Conservation (phyloP, 2,113 vertebrate genomes). For the Typhlomys cinereus region DNA sequence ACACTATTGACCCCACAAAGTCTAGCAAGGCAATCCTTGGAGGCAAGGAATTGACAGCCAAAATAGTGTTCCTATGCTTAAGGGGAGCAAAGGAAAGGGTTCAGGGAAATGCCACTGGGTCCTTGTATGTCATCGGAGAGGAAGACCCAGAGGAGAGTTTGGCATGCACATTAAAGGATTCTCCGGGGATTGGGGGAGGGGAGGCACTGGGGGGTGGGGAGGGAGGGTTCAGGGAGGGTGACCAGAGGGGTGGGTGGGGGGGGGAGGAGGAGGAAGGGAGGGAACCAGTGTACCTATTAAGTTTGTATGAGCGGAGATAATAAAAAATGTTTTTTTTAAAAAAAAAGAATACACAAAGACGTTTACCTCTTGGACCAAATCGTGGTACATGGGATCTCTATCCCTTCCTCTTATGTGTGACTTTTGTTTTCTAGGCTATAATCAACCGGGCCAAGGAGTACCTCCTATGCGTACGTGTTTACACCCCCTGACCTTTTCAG, state of each 20-base stretch:
- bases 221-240: not conserved
- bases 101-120: not conserved
- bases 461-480: constrained; percentile 77
- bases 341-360: not conserved
- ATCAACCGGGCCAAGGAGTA: constrained; percentile 61
- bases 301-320: too few relatives aligned
- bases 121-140: too few relatives aligned
- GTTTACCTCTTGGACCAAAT: not conserved
- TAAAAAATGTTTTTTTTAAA: too few relatives aligned
- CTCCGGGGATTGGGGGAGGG: accelerated
- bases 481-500: not conserved
- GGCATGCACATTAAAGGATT: too few relatives aligned
- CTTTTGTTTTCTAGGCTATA: constrained; percentile 80
- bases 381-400: not conserved
- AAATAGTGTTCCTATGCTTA: too few relatives aligned
- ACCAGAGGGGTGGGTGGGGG: too few relatives aligned
- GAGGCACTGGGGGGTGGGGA: not conserved
- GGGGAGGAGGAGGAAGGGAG: not conserved
- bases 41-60: too few relatives aligned
- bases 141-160: accelerated
- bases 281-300: not conserved
- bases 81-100: not conserved
- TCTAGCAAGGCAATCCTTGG: too few relatives aligned
- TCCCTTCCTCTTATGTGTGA: not conserved
- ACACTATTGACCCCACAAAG: too few relatives aligned